Evolutionary conservation across 2,113 vertebrate genomes (phyloP).

Genomic region (Gila orcuttii): DNA sequence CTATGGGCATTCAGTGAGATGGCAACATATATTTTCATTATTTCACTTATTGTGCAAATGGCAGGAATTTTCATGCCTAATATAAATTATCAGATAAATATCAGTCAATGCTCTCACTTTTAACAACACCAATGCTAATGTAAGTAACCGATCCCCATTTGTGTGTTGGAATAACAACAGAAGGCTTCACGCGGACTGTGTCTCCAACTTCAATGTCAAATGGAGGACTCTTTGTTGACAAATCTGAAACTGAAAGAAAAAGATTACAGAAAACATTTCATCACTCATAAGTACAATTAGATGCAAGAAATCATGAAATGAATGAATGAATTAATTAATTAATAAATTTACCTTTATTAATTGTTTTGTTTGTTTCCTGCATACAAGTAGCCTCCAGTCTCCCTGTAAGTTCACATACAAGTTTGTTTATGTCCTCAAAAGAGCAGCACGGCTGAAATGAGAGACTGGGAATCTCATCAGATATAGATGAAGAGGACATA

Average conservation of each 20-base stretch:
- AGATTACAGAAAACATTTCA: background rate
- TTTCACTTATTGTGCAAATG: background rate
- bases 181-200: constrained; percentile 28
- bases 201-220: constrained; percentile 38
- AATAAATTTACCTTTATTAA: constrained; percentile 26
- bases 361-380: constrained; percentile 26
- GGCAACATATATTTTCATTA: background rate
- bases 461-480: background rate
- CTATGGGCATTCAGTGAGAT: background rate
- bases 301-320: background rate
- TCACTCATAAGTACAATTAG: background rate
- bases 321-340: background rate
- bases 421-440: background rate
- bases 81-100: background rate
- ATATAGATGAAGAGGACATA: constrained; percentile 2
- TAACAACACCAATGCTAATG: constrained; percentile 33
- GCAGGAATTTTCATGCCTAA: background rate
- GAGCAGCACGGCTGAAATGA: background rate
- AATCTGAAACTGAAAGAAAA: constrained; percentile 21
- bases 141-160: constrained; percentile 45
- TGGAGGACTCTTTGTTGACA: background rate
- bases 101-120: background rate
- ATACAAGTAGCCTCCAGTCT: constrained; percentile 22
- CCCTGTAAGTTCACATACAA: constrained; percentile 24
- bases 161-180: constrained; percentile 34